These are phyloP conservation scores for Sardinella longiceps DNA, from an alignment of 2,797 vertebrate species.

Conservation along the genomic window DNA sequence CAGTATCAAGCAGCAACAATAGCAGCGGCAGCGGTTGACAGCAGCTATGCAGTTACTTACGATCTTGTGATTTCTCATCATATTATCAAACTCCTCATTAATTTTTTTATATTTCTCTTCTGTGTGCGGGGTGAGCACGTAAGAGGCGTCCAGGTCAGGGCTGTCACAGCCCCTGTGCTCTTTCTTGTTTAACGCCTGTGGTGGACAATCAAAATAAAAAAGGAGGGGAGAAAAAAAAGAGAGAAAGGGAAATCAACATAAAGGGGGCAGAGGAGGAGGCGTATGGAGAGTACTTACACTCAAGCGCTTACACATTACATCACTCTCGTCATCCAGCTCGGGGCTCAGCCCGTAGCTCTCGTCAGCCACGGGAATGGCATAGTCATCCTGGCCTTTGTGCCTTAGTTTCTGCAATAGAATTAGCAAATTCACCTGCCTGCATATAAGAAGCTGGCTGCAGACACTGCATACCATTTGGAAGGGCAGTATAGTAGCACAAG, in stretches of 20 bases:
- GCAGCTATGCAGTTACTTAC: slow-evolving; percentile 64
- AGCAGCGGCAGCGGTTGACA: not conserved
- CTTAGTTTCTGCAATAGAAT: slow-evolving; percentile 92
- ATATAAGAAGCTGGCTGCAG: slow-evolving; percentile 7
- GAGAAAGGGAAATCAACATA: slow-evolving; percentile 77
- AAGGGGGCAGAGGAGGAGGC: slow-evolving; percentile 63
- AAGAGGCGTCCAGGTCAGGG: slow-evolving; percentile 89
- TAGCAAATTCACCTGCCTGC: slow-evolving; percentile 37
- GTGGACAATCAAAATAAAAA: slow-evolving; percentile 67
- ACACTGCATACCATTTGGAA: not conserved
- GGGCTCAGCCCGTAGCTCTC: slow-evolving; percentile 89
- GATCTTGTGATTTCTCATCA: slow-evolving; percentile 98
- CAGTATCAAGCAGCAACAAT: slow-evolving; percentile 1
- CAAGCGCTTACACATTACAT: slow-evolving; percentile 88
- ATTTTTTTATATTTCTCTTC: slow-evolving; percentile 99
- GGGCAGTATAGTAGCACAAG: not conserved
- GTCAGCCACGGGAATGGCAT: slow-evolving; percentile 86
- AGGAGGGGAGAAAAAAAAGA: slow-evolving; percentile 64
- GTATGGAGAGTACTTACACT: slow-evolving; percentile 79
- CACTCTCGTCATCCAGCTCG: slow-evolving; percentile 87
- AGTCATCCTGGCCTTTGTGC: slow-evolving; percentile 90
- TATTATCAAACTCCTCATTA: slow-evolving; percentile 98
- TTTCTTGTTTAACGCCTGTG: slow-evolving; percentile 97
- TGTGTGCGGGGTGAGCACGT: slow-evolving; percentile 91
- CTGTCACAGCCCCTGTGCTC: slow-evolving; percentile 96